Base-by-base conservation (phyloP, 92 coral and sea anemone species). In the Zoanthus sociatus region DNA sequence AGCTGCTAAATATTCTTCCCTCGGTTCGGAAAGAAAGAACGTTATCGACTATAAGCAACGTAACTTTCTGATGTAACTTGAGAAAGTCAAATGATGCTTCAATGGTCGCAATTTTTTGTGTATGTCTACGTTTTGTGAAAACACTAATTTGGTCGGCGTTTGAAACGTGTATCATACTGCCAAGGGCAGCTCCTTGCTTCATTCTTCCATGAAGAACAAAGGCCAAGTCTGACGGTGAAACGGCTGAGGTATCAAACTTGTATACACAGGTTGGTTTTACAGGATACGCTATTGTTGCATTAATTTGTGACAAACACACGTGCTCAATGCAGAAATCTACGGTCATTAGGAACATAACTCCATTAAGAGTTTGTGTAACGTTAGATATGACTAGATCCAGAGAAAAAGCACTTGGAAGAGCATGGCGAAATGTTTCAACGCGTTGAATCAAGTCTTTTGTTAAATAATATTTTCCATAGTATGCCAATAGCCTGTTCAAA, bases 331-430 rank as follows among this genome's bases (percentile, higher is more conserved):
- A 81, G 53, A 64, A 67, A 15, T 81, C 74, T 69, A 81, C 11
- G 0, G 85, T 81, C 85, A 81, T 81, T 55, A 26, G 18, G 31
- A 81, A 81, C 45, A 45, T 48, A 81, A 81, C 13, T 1, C 85
- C 85, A 47, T 66, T 64, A 32, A 81, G 75, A 18, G 26, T 70
- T 66, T 81, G 85, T 20, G 85, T 81, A n/a, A 81, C 85, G 44
- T 81, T 81, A 5, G 74, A 45, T 14, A 81, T 46, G 37, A 64
- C 60, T 2, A 56, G 44, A 18, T 45, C 50, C 11, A 81, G 63
- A 12, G 85, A 64, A 46, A 81, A 47, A 14, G 1, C 45, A 15
- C 30, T 66, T 3, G 85, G 85, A 16, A 81, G 63, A 30, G 64
- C 30, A 5, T 20, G 75, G 8, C 85, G 85, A 45, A 81, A 81